Base-by-base conservation (phyloP, 2,797 vertebrate species). In the Philypnodon macrostomus region DNA sequence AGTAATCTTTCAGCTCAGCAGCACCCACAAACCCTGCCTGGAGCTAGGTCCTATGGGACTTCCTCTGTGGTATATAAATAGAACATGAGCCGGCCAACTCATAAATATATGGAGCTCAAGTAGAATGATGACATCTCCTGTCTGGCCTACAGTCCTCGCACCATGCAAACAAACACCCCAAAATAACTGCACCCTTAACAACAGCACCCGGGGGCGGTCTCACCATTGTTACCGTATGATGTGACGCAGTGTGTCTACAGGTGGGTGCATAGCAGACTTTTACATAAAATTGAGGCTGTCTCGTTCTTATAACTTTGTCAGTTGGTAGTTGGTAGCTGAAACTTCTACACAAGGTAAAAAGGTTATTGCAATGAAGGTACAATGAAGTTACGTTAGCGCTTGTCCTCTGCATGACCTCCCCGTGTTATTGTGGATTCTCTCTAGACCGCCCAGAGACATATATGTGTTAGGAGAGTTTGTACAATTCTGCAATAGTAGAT, bases 1-100 rank as follows among this genome's bases (percentile, higher is more conserved):
- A 83, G 70, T 68, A 77, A 72, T 72, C 73, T 66, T 58, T 75
- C 63, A 61, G 62, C 44, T 17, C 57, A 62, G 69, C 56, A 58
- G 68, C 75, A 84, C 81, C 81, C 69, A 78, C 62, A 79, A 57
- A 55, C 72, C 59, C 64, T 56, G 77, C 80, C 76, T 70, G 61
- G 53, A 75, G 79, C 77, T 51, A 63, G 57, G 59, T 68, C 84
- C 83, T 56, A 38, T 17, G 80, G 83, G 85, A 84, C 54, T 65
- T 80, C 74, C 61, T 55, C 65, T 76, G 70, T 72, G 63, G 9
- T 75, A 76, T 87, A 87, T 86, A 81, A 87, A 87, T 86, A 87
- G 85, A 84, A 80, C 62, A 74, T 76, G 72, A 80, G 80, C 72
- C 52, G 76, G 73, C 79, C 73, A 63, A 53, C 79, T 78, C 82